These are phyloP conservation scores for Platycercus adscitus DNA, from an alignment of 2,113 vertebrate genomes.

Conservation along the genomic window DNA sequence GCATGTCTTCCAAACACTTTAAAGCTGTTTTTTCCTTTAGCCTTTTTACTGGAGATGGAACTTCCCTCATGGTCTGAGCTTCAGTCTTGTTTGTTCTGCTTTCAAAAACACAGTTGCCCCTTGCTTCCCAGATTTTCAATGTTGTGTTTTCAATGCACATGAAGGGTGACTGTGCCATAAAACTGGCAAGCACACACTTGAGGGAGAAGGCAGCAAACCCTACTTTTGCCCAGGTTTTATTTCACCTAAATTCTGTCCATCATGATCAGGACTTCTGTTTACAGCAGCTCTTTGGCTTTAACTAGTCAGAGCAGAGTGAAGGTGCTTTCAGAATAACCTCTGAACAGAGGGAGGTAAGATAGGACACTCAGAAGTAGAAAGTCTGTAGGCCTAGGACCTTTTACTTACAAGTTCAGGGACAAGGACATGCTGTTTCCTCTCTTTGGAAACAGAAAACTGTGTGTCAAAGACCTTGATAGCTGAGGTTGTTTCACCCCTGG, in stretches of 20 bases:
- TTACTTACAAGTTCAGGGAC: not conserved
- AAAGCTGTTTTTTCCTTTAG: not conserved
- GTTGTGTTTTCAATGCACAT: not conserved
- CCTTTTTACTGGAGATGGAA: not conserved
- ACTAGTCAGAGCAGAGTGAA: not conserved
- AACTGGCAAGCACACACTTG: not conserved
- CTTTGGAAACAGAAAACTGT: not conserved
- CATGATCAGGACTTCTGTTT: not conserved
- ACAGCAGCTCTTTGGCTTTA: not conserved
- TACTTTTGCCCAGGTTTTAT: not conserved
- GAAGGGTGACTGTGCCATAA: not conserved
- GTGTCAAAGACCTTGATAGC: not conserved
- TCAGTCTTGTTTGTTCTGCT: not conserved
- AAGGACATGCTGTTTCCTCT: not conserved
- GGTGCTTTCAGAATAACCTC: not conserved
- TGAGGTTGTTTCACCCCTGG: not conserved
- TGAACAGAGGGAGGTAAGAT: not conserved
- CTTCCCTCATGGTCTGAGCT: not conserved
- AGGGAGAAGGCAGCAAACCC: not conserved
- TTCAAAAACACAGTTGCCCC: not conserved
- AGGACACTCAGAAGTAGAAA: not conserved
- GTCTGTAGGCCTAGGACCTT: not conserved
- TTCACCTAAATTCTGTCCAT: not conserved
- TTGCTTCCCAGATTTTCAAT: not conserved
- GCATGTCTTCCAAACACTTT: not conserved